phyloP scores from a whole-genome alignment of 2,113 vertebrate species.

The Merops nubicus region DNA sequence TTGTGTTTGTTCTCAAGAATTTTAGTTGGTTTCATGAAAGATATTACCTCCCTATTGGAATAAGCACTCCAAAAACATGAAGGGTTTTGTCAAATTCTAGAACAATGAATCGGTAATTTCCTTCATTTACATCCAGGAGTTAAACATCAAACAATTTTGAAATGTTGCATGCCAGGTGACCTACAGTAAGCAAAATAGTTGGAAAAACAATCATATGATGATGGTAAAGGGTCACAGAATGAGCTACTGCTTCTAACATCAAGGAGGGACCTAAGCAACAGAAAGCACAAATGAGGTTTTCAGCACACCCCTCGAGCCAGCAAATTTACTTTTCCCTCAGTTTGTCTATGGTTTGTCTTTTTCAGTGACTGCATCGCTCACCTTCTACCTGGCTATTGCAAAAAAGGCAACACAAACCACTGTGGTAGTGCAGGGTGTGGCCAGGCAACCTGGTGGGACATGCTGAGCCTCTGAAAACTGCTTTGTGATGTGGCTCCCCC shows the following conservation, averaged over 20 bases:
- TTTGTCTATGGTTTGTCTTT: neutral
- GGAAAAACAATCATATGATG: neutral
- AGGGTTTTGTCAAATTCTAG: neutral
- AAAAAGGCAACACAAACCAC: neutral
- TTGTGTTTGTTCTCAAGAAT: neutral
- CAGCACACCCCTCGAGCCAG: neutral
- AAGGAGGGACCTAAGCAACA: neutral
- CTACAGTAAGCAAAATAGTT: neutral
- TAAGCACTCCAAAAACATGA: neutral
- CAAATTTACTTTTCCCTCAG: neutral
- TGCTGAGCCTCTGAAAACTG: neutral
- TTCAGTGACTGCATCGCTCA: neutral
- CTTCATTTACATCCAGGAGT: neutral
- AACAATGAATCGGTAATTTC: neutral
- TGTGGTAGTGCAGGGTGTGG: neutral
- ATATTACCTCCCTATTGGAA: neutral
- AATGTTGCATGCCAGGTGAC: neutral
- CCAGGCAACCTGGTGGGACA: neutral
- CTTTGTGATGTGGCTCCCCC: neutral
- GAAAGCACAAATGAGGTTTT: neutral
- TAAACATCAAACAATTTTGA: neutral
- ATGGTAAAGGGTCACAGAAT: neutral
- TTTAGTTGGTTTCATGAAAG: neutral
- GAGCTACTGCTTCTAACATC: neutral
- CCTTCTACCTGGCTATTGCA: neutral